Evolutionary conservation across 1,140 invertebrate species (phyloP), one percentile per base, ranked within the genome.

Genomic region (Tetramorium parvispinum): DNA sequence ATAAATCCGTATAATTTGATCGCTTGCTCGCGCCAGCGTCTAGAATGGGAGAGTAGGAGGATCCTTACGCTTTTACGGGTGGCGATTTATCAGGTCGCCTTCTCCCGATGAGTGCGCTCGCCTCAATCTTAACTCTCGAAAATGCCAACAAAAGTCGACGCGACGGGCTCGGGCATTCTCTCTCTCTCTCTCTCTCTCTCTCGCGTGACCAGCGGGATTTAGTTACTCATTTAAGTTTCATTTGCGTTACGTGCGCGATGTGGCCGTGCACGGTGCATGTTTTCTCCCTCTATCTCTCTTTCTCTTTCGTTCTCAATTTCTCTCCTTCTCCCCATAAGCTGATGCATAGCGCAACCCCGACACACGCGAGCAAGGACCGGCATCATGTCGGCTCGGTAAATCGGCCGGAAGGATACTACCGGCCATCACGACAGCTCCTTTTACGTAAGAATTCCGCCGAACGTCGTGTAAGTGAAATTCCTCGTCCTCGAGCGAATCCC

Each of bases 191-290:
- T 32, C 32, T 32, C 32, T 32, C 32, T 32, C 32, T 32, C 27
- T 32, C 85, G 89, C 88, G 89, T 91, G 89, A 89, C 55, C 63
- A 55, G 66, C 21, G 85, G 65, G 81, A 86, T 88, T 91, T 86
- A 88, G 85, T 90, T 81, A 90, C 83, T 88, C 89, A 88, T 90
- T 91, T 91, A 90, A 91, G 89, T 90, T 91, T 91, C 88, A 89
- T 90, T 91, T 90, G 70, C 68, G 83, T 89, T 88, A 51, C 86
- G 86, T 85, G 87, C 70, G 18, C 78, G 71, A 71, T 85, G 86
- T 49, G 77, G 16, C 66, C 40, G 61, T 49, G 68, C 57, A 21
- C 51, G 49, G 8, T 40, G 32, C 18, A 55, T 27, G 18, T 40
- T 46, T 59, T 89, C 32, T 24, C 81, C 57, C 70, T 63, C 43